Conservation (phyloP, 2,888 invertebrate species). For the Ochropacha duplaris region DNA sequence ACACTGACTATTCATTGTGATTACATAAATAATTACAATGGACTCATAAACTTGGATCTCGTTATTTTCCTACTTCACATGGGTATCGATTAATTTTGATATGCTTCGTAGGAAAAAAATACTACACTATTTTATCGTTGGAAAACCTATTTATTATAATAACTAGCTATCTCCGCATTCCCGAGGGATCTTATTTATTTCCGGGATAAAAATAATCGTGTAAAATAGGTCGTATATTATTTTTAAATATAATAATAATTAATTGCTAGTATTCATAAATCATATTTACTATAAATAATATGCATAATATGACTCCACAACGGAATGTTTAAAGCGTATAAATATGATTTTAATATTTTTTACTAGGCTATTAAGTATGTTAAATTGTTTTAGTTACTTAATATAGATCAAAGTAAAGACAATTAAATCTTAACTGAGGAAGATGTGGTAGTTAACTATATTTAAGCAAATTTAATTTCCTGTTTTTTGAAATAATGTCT, state of each 20-base stretch:
- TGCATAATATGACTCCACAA: background rate
- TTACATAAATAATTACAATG: background rate
- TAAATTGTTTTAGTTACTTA: background rate
- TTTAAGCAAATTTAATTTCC: slow-evolving; percentile 44
- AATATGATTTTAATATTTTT: background rate
- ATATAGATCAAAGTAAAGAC: slow-evolving; percentile 16
- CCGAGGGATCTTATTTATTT: no score
- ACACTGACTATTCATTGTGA: slow-evolving; percentile 2
- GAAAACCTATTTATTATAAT: no score
- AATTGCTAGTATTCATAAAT: no score
- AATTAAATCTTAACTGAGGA: slow-evolving; percentile 39
- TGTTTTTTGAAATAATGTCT: slow-evolving; percentile 32
- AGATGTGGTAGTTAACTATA: slow-evolving; percentile 34
- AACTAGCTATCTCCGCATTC: no score
- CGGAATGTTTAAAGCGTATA: background rate
- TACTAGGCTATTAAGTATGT: background rate
- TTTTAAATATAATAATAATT: no score
- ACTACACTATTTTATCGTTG: no score
- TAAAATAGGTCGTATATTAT: no score
- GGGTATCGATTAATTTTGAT: background rate
- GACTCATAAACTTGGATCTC: background rate
- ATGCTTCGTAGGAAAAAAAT: background rate
- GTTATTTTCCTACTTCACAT: background rate
- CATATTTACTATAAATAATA: background rate
- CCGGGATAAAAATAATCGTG: no score